These are phyloP conservation scores for Drosophila willistoni DNA, from an alignment of 1,140 invertebrate genomes.

Conservation along the genomic window DNA sequence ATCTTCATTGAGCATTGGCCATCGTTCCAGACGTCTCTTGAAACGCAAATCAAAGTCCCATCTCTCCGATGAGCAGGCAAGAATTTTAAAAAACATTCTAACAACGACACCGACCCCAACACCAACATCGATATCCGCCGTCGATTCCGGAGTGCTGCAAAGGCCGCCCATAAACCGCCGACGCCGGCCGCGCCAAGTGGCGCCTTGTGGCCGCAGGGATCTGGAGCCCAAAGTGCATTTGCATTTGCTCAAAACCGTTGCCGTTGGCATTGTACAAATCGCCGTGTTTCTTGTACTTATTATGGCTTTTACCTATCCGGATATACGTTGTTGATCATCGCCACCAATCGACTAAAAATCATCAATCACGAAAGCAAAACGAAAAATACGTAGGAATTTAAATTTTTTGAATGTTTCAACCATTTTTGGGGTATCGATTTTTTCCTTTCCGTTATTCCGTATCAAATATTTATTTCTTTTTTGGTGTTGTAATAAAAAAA, in stretches of 20 bases:
- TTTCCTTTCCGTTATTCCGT: not conserved
- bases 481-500: not conserved
- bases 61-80: not conserved
- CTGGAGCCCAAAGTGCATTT: conserved; percentile 43
- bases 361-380: not conserved
- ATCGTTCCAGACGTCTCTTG: not conserved
- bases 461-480: not conserved
- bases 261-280: conserved; percentile 64
- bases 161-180: not conserved
- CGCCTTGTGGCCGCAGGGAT: conserved; percentile 30
- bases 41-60: not conserved
- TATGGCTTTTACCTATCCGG: conserved; percentile 75
- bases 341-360: not conserved
- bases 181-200: conserved; percentile 18
- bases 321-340: conserved; percentile 50
- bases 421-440: conserved; percentile 5
- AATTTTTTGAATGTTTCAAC: conserved; percentile 14
- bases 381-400: not conserved
- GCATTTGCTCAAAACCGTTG: conserved; percentile 61
- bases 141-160: not conserved
- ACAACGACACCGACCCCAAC: not conserved
- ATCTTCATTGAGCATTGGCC: not conserved
- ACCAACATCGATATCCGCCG: no score
- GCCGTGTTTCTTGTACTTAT: conserved; percentile 67
- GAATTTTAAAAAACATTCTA: not conserved